Evolutionary conservation across 2,113 vertebrate species (phyloP).

Genomic region (Azemiops feae): DNA sequence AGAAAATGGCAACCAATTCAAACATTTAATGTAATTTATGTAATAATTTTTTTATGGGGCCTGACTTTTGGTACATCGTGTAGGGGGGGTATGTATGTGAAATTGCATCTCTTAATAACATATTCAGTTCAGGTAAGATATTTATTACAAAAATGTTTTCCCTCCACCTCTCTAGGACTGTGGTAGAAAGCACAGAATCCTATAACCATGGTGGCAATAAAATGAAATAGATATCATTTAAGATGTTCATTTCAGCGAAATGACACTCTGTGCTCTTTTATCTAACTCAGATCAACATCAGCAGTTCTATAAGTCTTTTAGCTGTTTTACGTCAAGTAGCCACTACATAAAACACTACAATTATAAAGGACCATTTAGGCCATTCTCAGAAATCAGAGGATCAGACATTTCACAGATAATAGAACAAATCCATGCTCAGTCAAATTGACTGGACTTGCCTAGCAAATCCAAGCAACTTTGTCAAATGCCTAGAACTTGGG

Average conservation of each 20-base stretch:
- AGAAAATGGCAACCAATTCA: not conserved
- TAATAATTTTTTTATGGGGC: not conserved
- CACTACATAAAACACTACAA: not conserved
- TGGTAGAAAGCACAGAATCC: not conserved
- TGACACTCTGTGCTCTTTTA: not conserved
- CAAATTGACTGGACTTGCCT: not conserved
- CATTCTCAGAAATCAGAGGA: not conserved
- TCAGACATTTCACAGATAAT: not conserved
- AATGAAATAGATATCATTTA: not conserved
- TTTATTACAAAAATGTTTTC: not conserved
- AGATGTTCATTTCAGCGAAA: not conserved
- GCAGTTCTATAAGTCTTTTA: not conserved
- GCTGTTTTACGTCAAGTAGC: not conserved
- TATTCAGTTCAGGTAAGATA: not conserved
- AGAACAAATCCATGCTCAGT: not conserved
- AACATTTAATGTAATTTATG: not conserved
- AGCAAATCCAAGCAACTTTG: not conserved
- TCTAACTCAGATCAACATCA: not conserved
- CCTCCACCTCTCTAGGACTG: not conserved
- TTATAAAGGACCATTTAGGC: not conserved
- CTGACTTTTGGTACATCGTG: not conserved
- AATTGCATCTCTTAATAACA: not conserved
- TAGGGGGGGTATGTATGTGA: not conserved
- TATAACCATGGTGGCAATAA: not conserved
- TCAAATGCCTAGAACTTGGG: not conserved